Conservation (phyloP, 2,113 vertebrate genomes). For the Aspiorhynchus laticeps region DNA sequence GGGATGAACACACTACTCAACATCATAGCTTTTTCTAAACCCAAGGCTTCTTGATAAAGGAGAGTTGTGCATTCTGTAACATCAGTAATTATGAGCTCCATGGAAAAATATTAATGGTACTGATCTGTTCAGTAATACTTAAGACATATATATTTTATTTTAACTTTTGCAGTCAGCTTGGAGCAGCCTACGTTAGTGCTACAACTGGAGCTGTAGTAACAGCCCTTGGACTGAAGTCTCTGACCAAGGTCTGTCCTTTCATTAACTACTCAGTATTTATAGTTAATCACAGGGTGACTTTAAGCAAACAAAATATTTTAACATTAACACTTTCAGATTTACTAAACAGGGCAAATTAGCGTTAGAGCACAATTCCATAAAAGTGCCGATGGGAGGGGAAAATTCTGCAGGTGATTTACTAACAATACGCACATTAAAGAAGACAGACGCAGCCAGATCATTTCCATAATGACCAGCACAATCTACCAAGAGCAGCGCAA, state of each 20-base stretch:
- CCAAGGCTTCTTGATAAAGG: not conserved
- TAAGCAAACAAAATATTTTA: too few relatives aligned
- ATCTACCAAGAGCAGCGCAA: too few relatives aligned
- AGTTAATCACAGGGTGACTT: not conserved
- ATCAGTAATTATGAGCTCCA: constrained; percentile 8
- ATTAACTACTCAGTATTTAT: not conserved
- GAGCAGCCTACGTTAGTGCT: constrained; percentile 89
- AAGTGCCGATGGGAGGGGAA: too few relatives aligned
- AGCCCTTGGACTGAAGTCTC: constrained; percentile 90
- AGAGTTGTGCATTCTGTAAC: not conserved
- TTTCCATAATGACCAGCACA: too few relatives aligned
- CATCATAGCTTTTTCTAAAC: not conserved
- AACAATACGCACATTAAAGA: too few relatives aligned
- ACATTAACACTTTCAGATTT: too few relatives aligned
- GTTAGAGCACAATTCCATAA: too few relatives aligned
- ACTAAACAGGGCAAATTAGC: too few relatives aligned
- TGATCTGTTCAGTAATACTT: not conserved
- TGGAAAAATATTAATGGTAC: not conserved
- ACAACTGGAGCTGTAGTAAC: constrained; percentile 95
- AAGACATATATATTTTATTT: constrained; percentile 16
- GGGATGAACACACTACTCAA: not conserved
- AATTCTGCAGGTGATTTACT: too few relatives aligned
- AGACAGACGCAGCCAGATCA: too few relatives aligned
- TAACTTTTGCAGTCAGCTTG: constrained; percentile 84
- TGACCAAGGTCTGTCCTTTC: constrained; percentile 84